phyloP scores from a whole-genome alignment of 2,113 vertebrate genomes.

The Phycodurus eques region DNA sequence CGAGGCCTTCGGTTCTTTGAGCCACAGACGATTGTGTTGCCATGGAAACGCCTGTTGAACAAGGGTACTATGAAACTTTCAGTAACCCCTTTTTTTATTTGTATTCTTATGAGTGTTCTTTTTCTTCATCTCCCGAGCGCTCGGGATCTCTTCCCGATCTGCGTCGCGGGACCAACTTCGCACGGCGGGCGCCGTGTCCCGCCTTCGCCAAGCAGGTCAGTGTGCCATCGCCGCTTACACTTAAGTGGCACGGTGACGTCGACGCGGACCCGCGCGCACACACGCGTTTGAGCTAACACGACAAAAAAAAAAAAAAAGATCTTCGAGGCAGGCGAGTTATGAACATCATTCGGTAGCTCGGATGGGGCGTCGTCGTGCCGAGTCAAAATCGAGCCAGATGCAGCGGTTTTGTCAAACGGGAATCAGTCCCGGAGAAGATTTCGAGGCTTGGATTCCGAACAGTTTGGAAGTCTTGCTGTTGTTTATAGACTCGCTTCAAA shows the following conservation, averaged over 20 bases:
- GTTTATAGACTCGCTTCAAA: no score
- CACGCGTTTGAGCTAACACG: conserved; percentile 7
- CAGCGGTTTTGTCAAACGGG: no score
- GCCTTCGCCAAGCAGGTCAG: conserved; percentile 13
- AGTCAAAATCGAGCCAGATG: not conserved
- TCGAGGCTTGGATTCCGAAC: no score
- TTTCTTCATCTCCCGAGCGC: conserved; percentile 29
- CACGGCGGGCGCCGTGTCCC: not conserved
- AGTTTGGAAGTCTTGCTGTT: no score
- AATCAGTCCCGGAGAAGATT: no score
- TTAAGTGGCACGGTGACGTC: not conserved
- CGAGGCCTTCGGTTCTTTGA: conserved; percentile 62
- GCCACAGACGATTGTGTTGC: conserved; percentile 66
- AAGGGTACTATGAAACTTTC: conserved; percentile 69
- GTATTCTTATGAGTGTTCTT: not conserved
- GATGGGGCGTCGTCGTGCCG: conserved; percentile 28
- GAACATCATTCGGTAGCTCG: conserved; percentile 22
- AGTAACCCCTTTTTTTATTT: conserved; percentile 24
- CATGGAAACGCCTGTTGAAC: conserved; percentile 72
- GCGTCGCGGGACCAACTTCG: conserved; percentile 27
- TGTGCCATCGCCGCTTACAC: conserved; percentile 2
- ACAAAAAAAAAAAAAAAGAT: no score
- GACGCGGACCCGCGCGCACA: not conserved
- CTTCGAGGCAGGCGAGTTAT: no score
- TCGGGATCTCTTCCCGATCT: conserved; percentile 56